Conservation (phyloP, 2,888 invertebrate species). For the Oligia latruncula region DNA sequence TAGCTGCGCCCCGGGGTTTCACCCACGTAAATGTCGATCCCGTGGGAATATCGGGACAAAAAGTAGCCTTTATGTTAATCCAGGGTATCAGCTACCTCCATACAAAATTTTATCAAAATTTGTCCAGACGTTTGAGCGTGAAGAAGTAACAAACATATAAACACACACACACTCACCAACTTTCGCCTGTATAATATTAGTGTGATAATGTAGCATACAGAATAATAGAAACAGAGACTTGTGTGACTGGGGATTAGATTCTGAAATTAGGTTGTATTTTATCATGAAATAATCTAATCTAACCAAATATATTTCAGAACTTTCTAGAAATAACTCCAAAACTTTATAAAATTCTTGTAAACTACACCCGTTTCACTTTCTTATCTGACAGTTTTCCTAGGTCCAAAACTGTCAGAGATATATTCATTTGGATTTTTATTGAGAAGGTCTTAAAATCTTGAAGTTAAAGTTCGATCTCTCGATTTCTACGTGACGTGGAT, state of each 20-base stretch:
- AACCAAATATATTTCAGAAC: slow-evolving; percentile 16
- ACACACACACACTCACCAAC: no score
- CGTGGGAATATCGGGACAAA: no score
- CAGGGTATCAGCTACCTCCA: no score
- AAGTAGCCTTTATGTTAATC: no score
- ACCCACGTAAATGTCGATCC: no score
- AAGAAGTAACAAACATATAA: no score
- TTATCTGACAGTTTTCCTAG: slow-evolving; percentile 38
- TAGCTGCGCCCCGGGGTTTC: no score
- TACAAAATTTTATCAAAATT: no score
- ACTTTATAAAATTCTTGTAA: slow-evolving; percentile 25
- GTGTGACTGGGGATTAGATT: background rate
- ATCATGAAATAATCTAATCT: background rate
- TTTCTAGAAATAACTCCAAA: slow-evolving; percentile 24
- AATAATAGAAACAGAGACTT: background rate
- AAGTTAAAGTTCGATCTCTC: slow-evolving; percentile 63
- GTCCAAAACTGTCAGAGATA: slow-evolving; percentile 16
- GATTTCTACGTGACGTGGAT: slow-evolving; percentile 69
- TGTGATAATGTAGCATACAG: background rate
- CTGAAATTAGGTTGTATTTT: background rate
- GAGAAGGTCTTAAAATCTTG: slow-evolving; percentile 32
- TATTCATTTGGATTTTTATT: slow-evolving; percentile 46
- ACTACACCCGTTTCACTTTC: slow-evolving; percentile 37
- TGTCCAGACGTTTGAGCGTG: no score
- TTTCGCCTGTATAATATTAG: no score